A percentile compares a stretch with the other conserved stretches of the same genome.
Evolutionary conservation across 2,113 vertebrate species (phyloP).

Genomic region (Cinclus cinclus): DNA sequence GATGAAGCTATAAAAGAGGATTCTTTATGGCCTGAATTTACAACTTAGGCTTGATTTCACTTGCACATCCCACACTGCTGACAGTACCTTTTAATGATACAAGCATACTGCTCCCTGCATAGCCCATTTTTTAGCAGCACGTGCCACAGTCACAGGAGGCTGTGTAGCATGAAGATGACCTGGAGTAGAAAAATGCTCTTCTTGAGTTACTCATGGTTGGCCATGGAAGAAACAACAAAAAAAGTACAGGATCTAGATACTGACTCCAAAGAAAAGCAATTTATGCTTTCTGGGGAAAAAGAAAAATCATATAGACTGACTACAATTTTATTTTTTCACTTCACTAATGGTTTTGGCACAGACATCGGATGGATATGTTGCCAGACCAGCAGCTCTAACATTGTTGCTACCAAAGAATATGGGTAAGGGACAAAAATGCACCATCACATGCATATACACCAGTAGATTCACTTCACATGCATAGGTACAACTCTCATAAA

Average conservation of each 20-base stretch:
- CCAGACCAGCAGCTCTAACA: not conserved
- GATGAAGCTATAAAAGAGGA: not conserved
- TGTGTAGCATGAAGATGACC: not conserved
- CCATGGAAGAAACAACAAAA: not conserved
- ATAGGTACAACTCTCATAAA: not conserved
- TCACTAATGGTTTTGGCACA: not conserved
- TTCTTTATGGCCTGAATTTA: not conserved
- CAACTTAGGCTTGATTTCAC: not conserved
- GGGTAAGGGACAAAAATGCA: not conserved
- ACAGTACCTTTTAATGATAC: not conserved
- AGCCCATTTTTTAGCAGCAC: not conserved
- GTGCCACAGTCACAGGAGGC: not conserved
- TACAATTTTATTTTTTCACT: not conserved
- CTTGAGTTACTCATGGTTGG: not conserved
- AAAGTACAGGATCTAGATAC: fast-evolving
- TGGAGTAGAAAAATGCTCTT: not conserved
- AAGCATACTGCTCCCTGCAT: not conserved
- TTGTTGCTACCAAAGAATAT: not conserved
- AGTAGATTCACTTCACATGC: fast-evolving
- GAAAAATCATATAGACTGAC: not conserved
- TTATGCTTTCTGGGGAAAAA: not conserved
- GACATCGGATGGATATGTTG: not conserved
- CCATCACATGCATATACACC: fast-evolving
- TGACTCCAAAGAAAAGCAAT: not conserved
- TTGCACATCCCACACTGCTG: not conserved